These are phyloP conservation scores for Cyclophora punctaria DNA, from an alignment of 2,888 invertebrate species.

Conservation along the genomic window DNA sequence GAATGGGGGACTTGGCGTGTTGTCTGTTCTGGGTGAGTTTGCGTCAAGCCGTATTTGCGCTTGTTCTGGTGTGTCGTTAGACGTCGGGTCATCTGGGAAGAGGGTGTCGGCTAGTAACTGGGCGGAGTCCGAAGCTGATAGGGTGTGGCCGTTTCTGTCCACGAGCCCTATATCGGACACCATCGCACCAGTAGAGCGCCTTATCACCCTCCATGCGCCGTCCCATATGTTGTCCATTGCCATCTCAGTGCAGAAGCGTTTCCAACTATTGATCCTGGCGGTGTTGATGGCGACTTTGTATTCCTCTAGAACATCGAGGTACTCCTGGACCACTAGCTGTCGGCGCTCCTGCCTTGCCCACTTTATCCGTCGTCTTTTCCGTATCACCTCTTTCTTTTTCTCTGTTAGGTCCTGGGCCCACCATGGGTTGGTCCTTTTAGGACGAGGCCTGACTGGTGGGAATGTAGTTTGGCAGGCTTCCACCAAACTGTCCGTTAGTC, in stretches of 20 bases:
- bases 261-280: slow-evolving; percentile 16
- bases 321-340: slow-evolving; percentile 9
- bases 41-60: no score
- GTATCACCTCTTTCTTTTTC: slow-evolving; percentile 9
- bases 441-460: not conserved
- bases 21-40: no score
- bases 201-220: slow-evolving; percentile 4
- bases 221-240: no score
- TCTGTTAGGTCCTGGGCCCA: slow-evolving; percentile 14
- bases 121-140: not conserved
- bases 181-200: no score
- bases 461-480: slow-evolving; percentile 1
- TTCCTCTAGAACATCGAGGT: slow-evolving; percentile 9
- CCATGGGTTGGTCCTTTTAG: slow-evolving; percentile 10
- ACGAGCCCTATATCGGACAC: slow-evolving; percentile 4
- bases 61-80: no score
- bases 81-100: no score
- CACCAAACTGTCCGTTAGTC: not conserved
- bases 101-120: no score
- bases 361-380: slow-evolving; percentile 11
- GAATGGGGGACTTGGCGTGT: no score
- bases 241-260: slow-evolving; percentile 9
- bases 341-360: slow-evolving; percentile 12
- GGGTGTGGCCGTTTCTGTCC: not conserved
- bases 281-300: slow-evolving; percentile 7